Evolutionary conservation across 2,888 invertebrate species (phyloP).

Genomic region (Sinotaia quadrata): DNA sequence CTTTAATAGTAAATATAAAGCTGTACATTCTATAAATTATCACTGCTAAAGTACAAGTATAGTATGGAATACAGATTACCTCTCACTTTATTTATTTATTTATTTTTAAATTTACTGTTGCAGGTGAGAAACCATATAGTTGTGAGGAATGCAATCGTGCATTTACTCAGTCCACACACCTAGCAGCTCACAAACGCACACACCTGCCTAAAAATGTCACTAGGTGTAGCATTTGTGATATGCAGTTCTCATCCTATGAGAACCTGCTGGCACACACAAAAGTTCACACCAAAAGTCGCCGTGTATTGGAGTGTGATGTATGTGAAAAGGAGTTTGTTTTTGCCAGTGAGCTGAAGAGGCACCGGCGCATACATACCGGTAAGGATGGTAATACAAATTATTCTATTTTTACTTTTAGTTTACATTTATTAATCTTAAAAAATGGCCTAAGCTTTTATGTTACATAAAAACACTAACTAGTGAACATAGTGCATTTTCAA

Average conservation of each 20-base stretch:
- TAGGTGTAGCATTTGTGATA: conserved; percentile 19
- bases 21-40: no score
- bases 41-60: no score
- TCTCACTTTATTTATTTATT: no score
- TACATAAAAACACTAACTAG: no score
- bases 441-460: no score
- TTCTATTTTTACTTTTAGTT: no score
- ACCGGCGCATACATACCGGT: conserved; percentile 25
- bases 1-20: no score
- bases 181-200: conserved; percentile 18
- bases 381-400: no score
- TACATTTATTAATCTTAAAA: no score
- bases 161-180: conserved; percentile 26
- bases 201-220: conserved; percentile 25
- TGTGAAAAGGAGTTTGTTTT: conserved; percentile 27
- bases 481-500: no score
- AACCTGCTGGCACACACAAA: conserved; percentile 24
- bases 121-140: conserved; percentile 26
- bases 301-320: conserved; percentile 19
- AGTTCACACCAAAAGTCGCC: conserved; percentile 18
- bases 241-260: conserved; percentile 21
- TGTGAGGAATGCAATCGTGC: conserved; percentile 21
- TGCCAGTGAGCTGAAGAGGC: conserved; percentile 24
- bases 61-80: no score
- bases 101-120: no score